Evolutionary conservation across 2,797 vertebrate genomes (phyloP).

Genomic region (Gorsachius magnificus): DNA sequence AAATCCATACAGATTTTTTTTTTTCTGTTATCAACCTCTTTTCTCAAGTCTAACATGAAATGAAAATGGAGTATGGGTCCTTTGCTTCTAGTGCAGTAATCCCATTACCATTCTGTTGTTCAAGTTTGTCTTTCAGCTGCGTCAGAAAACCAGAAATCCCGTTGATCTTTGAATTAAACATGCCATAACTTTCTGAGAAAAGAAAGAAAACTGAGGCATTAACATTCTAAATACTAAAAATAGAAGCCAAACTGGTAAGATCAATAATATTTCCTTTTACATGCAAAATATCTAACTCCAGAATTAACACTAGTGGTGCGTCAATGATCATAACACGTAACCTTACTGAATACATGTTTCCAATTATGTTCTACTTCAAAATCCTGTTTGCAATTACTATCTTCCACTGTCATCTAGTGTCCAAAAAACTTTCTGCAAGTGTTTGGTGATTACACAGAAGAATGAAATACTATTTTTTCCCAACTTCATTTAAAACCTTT

Average conservation of each 20-base stretch:
- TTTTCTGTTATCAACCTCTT: not conserved
- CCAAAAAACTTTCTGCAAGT: not conserved
- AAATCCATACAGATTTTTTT: not conserved
- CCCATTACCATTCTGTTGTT: not conserved
- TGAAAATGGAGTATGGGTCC: not conserved
- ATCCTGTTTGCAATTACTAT: not conserved
- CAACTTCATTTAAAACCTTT: not conserved
- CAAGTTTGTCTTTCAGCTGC: not conserved
- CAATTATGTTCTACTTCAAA: not conserved
- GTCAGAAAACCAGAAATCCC: not conserved
- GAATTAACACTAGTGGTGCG: not conserved
- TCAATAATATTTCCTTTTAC: not conserved
- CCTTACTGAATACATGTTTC: not conserved
- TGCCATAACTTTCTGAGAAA: not conserved
- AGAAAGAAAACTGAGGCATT: not conserved
- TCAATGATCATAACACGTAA: not conserved
- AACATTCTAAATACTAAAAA: not conserved
- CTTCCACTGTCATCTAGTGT: constrained; percentile 46
- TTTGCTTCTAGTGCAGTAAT: not conserved
- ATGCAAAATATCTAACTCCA: not conserved
- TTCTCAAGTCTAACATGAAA: not conserved
- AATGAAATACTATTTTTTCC: not conserved
- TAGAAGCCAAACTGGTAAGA: not conserved
- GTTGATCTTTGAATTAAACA: not conserved
- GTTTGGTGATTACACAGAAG: not conserved